phyloP scores from a whole-genome alignment of 2,113 vertebrate genomes.

The Plotosus lineatus region DNA sequence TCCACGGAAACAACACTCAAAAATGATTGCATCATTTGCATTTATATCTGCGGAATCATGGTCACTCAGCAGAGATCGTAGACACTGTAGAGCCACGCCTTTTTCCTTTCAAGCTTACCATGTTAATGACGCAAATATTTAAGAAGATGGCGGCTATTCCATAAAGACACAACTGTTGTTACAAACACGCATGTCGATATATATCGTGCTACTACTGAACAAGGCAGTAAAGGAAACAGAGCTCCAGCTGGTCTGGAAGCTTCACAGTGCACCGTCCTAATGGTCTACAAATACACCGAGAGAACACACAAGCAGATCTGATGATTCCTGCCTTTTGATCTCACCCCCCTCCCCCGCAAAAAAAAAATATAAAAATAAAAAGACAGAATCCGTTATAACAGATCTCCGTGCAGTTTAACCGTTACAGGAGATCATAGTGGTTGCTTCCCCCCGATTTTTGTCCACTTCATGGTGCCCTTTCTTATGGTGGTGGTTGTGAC shows the following conservation, averaged over 20 bases:
- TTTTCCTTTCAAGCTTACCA: conserved; percentile 55
- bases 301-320: conserved; percentile 26
- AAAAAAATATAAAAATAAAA: not conserved
- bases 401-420: conserved; percentile 21
- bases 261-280: conserved; percentile 57
- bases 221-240: conserved; percentile 43
- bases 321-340: conserved; percentile 31
- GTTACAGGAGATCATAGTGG: conserved; percentile 35
- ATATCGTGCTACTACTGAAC: conserved; percentile 41
- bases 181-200: conserved; percentile 40
- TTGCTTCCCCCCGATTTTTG: conserved; percentile 25
- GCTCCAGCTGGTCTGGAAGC: conserved; percentile 25
- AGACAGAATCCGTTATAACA: conserved; percentile 7
- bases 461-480: conserved; percentile 31
- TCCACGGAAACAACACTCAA: conserved; percentile 68
- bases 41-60: conserved; percentile 66
- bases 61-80: conserved; percentile 55
- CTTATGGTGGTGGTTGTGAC: conserved; percentile 28
- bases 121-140: conserved; percentile 44
- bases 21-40: conserved; percentile 65
- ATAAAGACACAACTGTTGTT: conserved; percentile 42
- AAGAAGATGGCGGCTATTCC: conserved; percentile 56
- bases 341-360: not conserved
- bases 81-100: conserved; percentile 57
- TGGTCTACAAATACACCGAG: conserved; percentile 7